Evolutionary conservation across 2,113 vertebrate species (phyloP), one percentile per base, ranked within the genome.

Genomic region (Rhinogobius similis): DNA sequence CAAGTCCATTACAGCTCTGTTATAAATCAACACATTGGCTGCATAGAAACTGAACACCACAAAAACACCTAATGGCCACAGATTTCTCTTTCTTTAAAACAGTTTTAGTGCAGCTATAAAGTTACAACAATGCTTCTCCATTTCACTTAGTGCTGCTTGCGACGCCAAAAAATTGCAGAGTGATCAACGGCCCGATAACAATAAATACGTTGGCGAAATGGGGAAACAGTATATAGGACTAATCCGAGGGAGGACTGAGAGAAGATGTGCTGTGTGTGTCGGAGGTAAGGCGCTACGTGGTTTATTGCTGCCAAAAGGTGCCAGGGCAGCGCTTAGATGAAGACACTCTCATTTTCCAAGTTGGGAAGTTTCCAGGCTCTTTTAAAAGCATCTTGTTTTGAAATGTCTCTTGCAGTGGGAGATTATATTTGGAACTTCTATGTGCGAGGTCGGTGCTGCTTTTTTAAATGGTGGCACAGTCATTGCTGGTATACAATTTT

Each of bases 281-380:
- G 70, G 75, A 53, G 69, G 68, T 75, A 55, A 43, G 58, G 53
- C 79, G 73, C 39, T 53, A 67, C 3, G 52, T 78, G 64, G 66
- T 82, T 83, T 80, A 65, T 75, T 68, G 67, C 62, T 72, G 64
- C 71, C 58, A 70, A 50, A 68, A 46, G 64, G 52, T 76, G 73
- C 77, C 46, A 75, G 69, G 59, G 62, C 68, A 68, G 64, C 72
- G 78, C 65, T 82, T 78, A 76, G 67, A 64, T 18, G 62, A 67
- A 72, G 50, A 79, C 68, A 73, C 73, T 70, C 67, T 79, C 62
- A 79, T 68, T 76, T 70, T 63, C 59, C 23, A 50, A 55, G 62
- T 74, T 81, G 76, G 71, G 76, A 50, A 66, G 43, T 55, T 81
- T 82, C 72, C 74, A 76, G 58, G 21, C 55, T 75, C 44, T 65